Conservation (phyloP, 2,888 invertebrate species). For the Folsomia candida region DNA sequence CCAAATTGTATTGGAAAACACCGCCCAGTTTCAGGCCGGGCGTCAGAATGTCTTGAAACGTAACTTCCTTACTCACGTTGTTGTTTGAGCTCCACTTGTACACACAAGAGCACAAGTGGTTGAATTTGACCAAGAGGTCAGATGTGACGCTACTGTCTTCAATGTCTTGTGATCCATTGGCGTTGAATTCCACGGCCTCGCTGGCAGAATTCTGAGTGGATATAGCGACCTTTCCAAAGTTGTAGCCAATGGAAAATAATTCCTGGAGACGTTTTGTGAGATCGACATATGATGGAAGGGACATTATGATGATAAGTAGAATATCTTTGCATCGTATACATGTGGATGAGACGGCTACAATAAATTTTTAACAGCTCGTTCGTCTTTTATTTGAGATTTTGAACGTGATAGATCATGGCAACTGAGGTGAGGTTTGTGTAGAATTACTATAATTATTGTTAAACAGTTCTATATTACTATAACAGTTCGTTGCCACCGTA, state of each 20-base stretch:
- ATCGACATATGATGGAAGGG: conserved; percentile 23
- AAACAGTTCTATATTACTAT: too few relatives aligned
- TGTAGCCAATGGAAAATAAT: conserved; percentile 28
- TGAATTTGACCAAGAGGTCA: neutral
- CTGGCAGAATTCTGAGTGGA: conserved; percentile 19
- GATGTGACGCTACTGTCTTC: neutral
- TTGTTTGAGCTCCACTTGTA: conserved; percentile 32
- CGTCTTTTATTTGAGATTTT: too few relatives aligned
- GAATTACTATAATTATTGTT: too few relatives aligned
- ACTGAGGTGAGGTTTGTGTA: neutral
- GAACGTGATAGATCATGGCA: neutral
- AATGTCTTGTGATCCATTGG: neutral
- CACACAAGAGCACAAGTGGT: neutral
- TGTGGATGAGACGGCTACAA: too few relatives aligned
- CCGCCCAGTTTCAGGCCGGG: conserved; percentile 18
- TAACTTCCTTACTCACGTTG: conserved; percentile 18
- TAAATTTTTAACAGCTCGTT: too few relatives aligned
- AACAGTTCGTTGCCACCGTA: too few relatives aligned
- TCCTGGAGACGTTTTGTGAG: conserved; percentile 23
- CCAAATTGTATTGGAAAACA: conserved; percentile 2
- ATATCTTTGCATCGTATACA: too few relatives aligned
- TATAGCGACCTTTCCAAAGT: conserved; percentile 13
- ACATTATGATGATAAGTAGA: neutral
- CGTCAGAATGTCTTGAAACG: conserved; percentile 6
- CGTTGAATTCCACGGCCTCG: conserved; percentile 19